These are phyloP conservation scores for Eupeodes corollae DNA, from an alignment of 1,140 invertebrate genomes.

Conservation along the genomic window DNA sequence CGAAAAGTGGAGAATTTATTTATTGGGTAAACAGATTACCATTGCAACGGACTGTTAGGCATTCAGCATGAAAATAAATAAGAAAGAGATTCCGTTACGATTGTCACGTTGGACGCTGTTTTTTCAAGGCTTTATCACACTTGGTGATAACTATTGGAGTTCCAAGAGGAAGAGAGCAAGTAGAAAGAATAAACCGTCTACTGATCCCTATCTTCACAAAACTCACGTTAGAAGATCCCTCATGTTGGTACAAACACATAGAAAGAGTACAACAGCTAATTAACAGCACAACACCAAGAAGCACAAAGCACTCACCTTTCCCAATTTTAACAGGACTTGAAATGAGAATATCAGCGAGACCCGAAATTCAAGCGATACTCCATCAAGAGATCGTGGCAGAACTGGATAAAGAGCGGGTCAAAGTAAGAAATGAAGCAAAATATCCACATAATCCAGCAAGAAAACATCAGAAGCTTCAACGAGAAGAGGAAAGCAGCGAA, in stretches of 20 bases:
- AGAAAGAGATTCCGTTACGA: conserved; percentile 10
- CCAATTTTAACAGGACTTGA: conserved; percentile 18
- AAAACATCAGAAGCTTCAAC: conserved; percentile 15
- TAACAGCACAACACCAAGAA: conserved; percentile 16
- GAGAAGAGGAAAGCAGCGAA: conserved; percentile 7
- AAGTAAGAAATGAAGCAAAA: conserved; percentile 11
- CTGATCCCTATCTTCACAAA: conserved; percentile 15
- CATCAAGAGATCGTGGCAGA: neutral
- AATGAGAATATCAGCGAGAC: conserved; percentile 12
- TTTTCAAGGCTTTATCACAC: too few species aligned
- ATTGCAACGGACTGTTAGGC: conserved; percentile 3
- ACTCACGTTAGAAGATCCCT: conserved; percentile 14
- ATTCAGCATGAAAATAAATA: neutral
- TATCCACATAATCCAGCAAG: conserved; percentile 17
- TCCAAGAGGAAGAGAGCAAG: conserved; percentile 19
- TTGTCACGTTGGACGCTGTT: conserved; percentile 27
- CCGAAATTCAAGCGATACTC: conserved; percentile 4
- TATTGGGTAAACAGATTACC: neutral
- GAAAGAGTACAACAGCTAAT: conserved; percentile 17
- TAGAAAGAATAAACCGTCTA: conserved; percentile 16
- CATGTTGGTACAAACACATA: conserved; percentile 23
- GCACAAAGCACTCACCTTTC: conserved; percentile 8
- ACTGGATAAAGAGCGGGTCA: neutral
- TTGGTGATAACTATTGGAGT: conserved; percentile 15
- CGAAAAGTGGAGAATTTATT: neutral